phyloP scores from a whole-genome alignment of 2,888 invertebrate genomes.

The Dolichomitus sp. region DNA sequence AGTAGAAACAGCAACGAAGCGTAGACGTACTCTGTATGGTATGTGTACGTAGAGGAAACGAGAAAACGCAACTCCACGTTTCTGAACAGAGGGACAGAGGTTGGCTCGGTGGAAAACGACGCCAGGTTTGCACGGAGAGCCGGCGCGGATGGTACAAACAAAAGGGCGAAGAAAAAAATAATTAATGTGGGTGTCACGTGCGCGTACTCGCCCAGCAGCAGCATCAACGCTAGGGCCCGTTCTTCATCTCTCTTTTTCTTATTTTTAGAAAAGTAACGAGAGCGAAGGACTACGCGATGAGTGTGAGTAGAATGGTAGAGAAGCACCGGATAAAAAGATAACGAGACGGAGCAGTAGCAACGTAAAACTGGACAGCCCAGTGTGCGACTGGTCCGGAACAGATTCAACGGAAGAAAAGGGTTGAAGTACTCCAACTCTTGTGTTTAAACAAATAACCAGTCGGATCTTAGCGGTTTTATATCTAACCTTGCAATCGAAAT shows the following conservation, averaged over 20 bases:
- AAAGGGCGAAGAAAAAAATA: constrained; percentile 81
- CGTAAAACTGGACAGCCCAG: constrained; percentile 48
- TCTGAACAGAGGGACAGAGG: constrained; percentile 19
- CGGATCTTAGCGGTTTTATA: background rate
- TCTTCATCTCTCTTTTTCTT: constrained; percentile 57
- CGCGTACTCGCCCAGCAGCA: constrained; percentile 68
- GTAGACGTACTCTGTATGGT: constrained; percentile 12
- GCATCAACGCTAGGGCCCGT: constrained; percentile 48
- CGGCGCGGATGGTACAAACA: constrained; percentile 68
- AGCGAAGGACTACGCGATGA: constrained; percentile 44
- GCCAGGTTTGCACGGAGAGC: constrained; percentile 33
- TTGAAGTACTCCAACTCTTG: constrained; percentile 62
- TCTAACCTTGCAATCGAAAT: background rate
- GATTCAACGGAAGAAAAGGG: constrained; percentile 76
- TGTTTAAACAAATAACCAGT: constrained; percentile 33
- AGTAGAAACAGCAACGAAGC: constrained; percentile 44
- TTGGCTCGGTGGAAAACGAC: constrained; percentile 51
- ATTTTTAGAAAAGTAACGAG: constrained; percentile 30
- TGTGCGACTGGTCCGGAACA: constrained; percentile 57
- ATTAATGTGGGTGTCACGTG: constrained; percentile 83
- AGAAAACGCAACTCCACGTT: constrained; percentile 42
- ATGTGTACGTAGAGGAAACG: constrained; percentile 41
- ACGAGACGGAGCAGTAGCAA: constrained; percentile 77
- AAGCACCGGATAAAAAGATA: constrained; percentile 78
- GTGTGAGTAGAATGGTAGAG: constrained; percentile 66